Conservation (phyloP, 2,797 vertebrate species). For the Hoplostethus atlanticus region DNA sequence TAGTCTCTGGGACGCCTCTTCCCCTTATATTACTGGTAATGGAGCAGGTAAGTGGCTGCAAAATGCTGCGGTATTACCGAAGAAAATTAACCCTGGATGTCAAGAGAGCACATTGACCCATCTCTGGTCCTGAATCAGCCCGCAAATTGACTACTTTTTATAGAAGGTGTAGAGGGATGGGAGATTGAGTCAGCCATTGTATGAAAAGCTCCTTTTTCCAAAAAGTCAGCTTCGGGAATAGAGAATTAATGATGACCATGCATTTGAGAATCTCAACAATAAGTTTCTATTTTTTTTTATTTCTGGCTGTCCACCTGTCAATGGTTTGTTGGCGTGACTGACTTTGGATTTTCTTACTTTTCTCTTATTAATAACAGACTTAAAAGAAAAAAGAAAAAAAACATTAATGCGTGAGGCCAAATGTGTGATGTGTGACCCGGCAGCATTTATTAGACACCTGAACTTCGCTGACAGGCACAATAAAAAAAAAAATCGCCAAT, state of each 20-base stretch:
- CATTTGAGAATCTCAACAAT: neutral
- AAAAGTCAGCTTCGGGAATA: slow-evolving; percentile 5
- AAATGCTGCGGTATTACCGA: slow-evolving; percentile 37
- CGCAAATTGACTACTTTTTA: slow-evolving; percentile 47
- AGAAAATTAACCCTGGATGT: slow-evolving; percentile 46
- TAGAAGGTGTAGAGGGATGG: slow-evolving; percentile 1
- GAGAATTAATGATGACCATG: slow-evolving; percentile 1
- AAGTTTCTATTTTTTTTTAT: too few species aligned
- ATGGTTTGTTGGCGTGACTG: too few species aligned
- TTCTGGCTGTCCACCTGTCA: too few species aligned
- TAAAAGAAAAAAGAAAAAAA: too few species aligned
- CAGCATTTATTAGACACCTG: too few species aligned
- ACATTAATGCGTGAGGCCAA: too few species aligned
- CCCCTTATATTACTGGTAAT: slow-evolving; percentile 39
- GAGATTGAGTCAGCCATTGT: slow-evolving; percentile 10
- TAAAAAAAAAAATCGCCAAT: too few species aligned
- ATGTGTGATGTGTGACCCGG: too few species aligned
- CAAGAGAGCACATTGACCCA: slow-evolving; percentile 54
- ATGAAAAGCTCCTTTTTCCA: slow-evolving; percentile 22
- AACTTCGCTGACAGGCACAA: too few species aligned
- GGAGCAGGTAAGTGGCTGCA: slow-evolving; percentile 38
- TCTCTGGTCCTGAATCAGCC: slow-evolving; percentile 23
- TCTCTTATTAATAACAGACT: too few species aligned
- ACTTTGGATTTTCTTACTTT: too few species aligned
- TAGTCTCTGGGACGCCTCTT: slow-evolving; percentile 13